Base-by-base conservation (phyloP, 2,888 invertebrate species). In the Himalopsyche japonica region DNA sequence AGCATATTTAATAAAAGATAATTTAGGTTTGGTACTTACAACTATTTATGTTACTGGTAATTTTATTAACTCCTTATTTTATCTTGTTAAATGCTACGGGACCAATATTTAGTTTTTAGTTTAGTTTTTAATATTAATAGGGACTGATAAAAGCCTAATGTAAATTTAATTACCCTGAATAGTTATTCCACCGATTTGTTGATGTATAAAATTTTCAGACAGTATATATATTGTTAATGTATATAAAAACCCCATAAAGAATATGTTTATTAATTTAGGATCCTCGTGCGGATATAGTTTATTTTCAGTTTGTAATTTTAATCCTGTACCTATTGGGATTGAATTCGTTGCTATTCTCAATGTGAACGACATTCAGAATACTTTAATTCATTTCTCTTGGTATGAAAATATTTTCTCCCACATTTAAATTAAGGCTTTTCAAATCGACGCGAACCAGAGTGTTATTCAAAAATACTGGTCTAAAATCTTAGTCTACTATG, bases 141-240 rank as follows among this genome's bases (percentile, higher is more conserved):
- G 48, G 80, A 80, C 80, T 83, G 83, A 84, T 43, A 43, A 15
- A 43, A 43, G 43, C 43, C 43, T 43, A 43, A 43, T 78, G 70
- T 81, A 81, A 20, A 81, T 76, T 70, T 34, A 83, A 83, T 27
- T 70, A 37, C 84, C 84, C 82, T 84, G 80, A 84, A 43, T 82
- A 70, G 48, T 80, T 37, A 80, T 82, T 81, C 86, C 84, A 86
- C 84, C 86, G 84, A 83, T 37, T 82, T 86, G 85, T 86, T 85
- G 79, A 84, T 84, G 78, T 78, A 57, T 78, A 84, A 47, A n/a
- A 70, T 82, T 57, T 32, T 43, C 34, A 77, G 18, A 83, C 76
- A 83, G 83, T 80, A 76, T 49, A 80, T 83, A 80, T 80, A 43
- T 70, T 70, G 70, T 70, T 70, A 77, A 64, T 83, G 80, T 83